These are phyloP conservation scores for Leuctra nigra DNA, from an alignment of 2,888 invertebrate genomes.

Conservation along the genomic window DNA sequence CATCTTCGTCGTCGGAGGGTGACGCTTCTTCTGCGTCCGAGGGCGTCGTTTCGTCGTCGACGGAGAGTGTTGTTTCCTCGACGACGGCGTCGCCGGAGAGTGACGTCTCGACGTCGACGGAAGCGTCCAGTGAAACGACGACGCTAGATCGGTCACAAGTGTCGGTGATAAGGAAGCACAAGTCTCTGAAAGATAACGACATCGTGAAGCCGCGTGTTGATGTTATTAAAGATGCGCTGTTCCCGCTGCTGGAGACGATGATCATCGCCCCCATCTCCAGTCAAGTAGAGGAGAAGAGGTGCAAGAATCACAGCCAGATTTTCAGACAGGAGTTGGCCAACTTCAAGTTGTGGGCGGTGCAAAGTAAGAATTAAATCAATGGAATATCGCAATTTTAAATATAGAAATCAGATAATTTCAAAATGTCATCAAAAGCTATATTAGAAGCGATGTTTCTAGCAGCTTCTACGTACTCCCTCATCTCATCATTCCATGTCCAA, in stretches of 20 bases:
- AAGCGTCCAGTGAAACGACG: too few species aligned
- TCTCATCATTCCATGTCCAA: too few species aligned
- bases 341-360: constrained; percentile 25
- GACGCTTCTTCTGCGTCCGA: not conserved
- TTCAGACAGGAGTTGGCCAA: constrained; percentile 22
- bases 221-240: constrained; percentile 9
- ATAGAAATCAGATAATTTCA: too few species aligned
- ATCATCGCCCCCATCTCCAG: constrained; percentile 22
- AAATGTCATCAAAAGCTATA: too few species aligned
- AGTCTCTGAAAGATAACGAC: not conserved
- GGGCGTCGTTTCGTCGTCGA: too few species aligned
- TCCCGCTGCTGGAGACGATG: constrained; percentile 11
- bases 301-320: constrained; percentile 23
- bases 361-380: constrained; percentile 21
- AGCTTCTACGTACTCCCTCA: too few species aligned
- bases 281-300: constrained; percentile 19
- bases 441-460: too few species aligned
- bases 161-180: not conserved
- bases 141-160: too few species aligned
- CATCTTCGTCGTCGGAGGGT: not conserved
- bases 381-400: too few species aligned
- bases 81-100: not conserved
- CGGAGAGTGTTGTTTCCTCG: not conserved
- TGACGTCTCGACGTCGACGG: too few species aligned
- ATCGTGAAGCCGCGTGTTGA: not conserved